Percentiles rank a stretch among this genome's conserved stretches.
These are phyloP conservation scores for Priapulus caudatus DNA, from an alignment of 2,888 invertebrate genomes.

Conservation along the genomic window DNA sequence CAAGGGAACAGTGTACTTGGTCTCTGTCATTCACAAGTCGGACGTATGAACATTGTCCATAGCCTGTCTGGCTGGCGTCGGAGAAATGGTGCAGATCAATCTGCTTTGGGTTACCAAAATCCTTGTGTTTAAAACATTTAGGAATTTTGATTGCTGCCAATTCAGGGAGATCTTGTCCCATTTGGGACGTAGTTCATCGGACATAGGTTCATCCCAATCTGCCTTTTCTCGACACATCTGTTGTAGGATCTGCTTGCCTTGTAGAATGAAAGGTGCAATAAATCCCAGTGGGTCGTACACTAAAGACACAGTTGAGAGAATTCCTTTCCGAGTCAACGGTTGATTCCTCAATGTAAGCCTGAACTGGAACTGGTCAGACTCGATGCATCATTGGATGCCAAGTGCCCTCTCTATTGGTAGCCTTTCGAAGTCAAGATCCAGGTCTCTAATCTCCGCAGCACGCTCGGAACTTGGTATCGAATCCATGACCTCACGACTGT, in stretches of 20 bases:
- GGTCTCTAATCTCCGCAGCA: neutral
- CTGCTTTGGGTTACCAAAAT: no score
- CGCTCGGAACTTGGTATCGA: neutral
- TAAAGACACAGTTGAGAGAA: neutral
- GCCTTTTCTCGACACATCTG: neutral
- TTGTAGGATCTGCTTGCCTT: neutral
- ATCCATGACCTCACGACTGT: neutral
- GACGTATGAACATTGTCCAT: no score
- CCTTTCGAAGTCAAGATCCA: neutral
- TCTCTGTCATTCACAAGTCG: no score
- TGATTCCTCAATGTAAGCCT: neutral
- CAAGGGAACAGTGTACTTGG: no score
- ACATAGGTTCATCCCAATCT: neutral
- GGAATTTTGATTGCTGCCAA: no score
- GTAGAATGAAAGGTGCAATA: no score
- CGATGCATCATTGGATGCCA: neutral
- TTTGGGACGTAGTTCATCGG: no score
- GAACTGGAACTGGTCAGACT: neutral
- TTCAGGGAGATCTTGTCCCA: no score
- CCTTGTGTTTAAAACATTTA: no score
- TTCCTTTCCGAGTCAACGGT: neutral
- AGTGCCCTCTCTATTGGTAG: neutral
- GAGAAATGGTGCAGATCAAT: no score
- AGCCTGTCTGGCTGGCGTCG: no score
- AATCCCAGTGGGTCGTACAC: no score